Evolutionary conservation across 2,888 invertebrate species (phyloP).

Genomic region (Mythimna ferrago): DNA sequence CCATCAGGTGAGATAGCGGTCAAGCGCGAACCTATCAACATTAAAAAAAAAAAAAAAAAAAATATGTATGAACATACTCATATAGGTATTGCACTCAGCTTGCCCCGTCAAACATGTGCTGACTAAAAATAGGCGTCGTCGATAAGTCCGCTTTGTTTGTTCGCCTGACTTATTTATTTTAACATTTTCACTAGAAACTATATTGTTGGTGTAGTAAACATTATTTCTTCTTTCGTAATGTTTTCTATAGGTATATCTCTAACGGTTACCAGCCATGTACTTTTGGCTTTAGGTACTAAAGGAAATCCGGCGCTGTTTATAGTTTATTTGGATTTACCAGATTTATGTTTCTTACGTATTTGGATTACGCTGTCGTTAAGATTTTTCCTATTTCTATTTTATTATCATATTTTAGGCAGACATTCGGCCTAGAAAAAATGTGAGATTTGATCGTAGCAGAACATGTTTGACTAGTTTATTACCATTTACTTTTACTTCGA

Average conservation of each 20-base stretch:
- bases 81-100: slow-evolving; percentile 42
- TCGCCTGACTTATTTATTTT: slow-evolving; percentile 62
- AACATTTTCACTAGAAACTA: slow-evolving; percentile 60
- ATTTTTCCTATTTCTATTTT: slow-evolving; percentile 16
- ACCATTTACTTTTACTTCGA: slow-evolving; percentile 34
- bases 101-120: slow-evolving; percentile 59
- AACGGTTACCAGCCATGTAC: slow-evolving; percentile 23
- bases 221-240: slow-evolving; percentile 59
- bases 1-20: too few species aligned
- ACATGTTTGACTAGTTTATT: slow-evolving; percentile 42
- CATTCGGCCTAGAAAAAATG: slow-evolving; percentile 4
- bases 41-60: too few species aligned
- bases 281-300: slow-evolving; percentile 40
- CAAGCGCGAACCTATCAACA: too few species aligned
- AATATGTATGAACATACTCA: slow-evolving; percentile 49
- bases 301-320: slow-evolving; percentile 54
- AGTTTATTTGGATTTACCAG: slow-evolving; percentile 40
- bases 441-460: slow-evolving; percentile 16
- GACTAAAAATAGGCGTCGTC: slow-evolving; percentile 66
- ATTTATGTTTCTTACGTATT: slow-evolving; percentile 42
- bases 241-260: slow-evolving; percentile 30
- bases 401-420: slow-evolving; percentile 9
- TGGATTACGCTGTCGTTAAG: slow-evolving; percentile 27
- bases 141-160: slow-evolving; percentile 65
- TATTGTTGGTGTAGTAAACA: slow-evolving; percentile 59